Percentiles rank a stretch among this genome's conserved stretches.
Conservation (phyloP, 2,113 vertebrate genomes). For the Calonectris borealis region DNA sequence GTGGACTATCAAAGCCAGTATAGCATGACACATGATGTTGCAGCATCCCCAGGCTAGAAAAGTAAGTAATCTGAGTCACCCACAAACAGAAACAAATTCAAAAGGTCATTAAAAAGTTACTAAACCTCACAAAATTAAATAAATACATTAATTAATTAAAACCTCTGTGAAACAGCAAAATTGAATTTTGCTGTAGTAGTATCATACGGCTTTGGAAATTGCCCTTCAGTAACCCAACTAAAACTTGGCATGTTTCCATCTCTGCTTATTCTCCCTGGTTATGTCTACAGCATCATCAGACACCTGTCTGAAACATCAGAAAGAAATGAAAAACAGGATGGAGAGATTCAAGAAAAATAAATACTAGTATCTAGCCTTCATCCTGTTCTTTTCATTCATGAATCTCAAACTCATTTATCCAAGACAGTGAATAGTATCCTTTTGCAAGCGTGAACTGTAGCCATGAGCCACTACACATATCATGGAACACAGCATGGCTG, state of each 20-base stretch:
- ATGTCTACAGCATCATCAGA: not conserved
- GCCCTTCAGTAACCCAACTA: not conserved
- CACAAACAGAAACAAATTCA: not conserved
- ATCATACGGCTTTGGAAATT: not conserved
- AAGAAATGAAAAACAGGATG: not conserved
- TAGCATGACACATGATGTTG: not conserved
- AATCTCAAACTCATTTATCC: not conserved
- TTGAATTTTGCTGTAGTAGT: not conserved
- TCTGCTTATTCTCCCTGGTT: not conserved
- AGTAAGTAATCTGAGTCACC: not conserved
- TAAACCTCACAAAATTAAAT: not conserved
- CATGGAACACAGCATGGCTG: not conserved
- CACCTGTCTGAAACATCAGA: not conserved
- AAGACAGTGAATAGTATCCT: not conserved
- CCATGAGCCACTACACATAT: fast-evolving
- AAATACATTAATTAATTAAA: not conserved
- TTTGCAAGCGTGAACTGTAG: not conserved
- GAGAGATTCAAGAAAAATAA: not conserved
- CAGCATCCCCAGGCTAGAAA: not conserved
- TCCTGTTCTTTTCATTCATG: not conserved
- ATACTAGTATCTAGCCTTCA: not conserved
- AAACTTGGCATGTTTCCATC: not conserved
- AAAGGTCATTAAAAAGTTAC: not conserved
- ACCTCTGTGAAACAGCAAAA: not conserved
- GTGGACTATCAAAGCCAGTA: not conserved